Conservation (phyloP, 2,113 vertebrate genomes). For the Labeo rohita region DNA sequence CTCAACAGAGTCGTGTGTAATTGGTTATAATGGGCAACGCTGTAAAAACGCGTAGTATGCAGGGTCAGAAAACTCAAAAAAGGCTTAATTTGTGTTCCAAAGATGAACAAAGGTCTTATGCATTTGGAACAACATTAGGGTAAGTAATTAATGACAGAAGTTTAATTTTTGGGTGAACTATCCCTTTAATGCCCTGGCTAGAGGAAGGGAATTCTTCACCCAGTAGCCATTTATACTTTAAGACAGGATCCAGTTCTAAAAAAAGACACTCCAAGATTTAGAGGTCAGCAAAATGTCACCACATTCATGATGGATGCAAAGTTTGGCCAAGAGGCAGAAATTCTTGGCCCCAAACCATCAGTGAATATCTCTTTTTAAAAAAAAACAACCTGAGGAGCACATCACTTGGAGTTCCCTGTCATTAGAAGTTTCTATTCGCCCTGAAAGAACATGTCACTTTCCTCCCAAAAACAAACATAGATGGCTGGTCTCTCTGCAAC, state of each 20-base stretch:
- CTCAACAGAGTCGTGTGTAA: no score
- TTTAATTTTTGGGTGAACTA: no score
- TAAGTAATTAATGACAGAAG: no score
- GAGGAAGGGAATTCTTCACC: not conserved
- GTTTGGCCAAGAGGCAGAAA: slow-evolving; percentile 26
- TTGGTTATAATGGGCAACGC: no score
- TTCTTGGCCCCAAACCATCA: slow-evolving; percentile 7
- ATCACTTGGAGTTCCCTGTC: not conserved
- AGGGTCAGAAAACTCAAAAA: no score
- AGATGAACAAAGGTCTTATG: no score
- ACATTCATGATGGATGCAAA: slow-evolving; percentile 33
- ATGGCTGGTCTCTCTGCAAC: not conserved
- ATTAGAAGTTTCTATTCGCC: not conserved
- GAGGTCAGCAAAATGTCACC: slow-evolving; percentile 7
- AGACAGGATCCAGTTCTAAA: slow-evolving; percentile 17
- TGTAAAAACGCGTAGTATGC: no score
- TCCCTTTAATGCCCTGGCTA: not conserved
- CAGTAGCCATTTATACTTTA: not conserved
- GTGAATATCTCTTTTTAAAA: slow-evolving; percentile 15
- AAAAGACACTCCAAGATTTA: slow-evolving; percentile 15
- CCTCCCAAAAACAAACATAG: not conserved
- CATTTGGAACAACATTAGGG: no score
- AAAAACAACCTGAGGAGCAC: not conserved
- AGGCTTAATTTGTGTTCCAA: no score
- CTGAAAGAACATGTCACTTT: not conserved